phyloP scores from a whole-genome alignment of 30 jellyfish, hydroid and myxozoan genomes.

The Calvadosia cruxmelitensis region DNA sequence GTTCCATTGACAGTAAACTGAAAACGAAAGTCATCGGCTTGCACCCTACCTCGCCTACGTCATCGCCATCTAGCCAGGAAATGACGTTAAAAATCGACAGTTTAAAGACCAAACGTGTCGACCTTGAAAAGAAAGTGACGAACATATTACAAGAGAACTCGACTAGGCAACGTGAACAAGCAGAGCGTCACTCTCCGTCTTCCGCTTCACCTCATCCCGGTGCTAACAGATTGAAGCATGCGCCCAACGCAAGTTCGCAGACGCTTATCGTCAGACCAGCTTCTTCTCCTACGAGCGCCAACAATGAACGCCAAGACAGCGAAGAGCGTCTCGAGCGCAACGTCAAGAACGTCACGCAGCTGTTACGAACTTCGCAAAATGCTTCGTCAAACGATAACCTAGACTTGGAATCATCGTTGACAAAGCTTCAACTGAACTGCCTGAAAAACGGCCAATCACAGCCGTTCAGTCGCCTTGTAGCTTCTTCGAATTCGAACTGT shows the following conservation, averaged over 20 bases:
- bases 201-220: too few species aligned
- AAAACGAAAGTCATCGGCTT: conserved; percentile 69
- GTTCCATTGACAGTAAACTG: conserved; percentile 39
- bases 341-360: conserved; percentile 73
- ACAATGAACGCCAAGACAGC: neutral
- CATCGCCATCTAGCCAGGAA: conserved; percentile 51
- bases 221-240: neutral
- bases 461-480: neutral
- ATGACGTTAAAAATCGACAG: conserved; percentile 73
- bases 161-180: neutral
- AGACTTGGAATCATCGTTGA: neutral
- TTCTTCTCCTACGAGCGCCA: neutral
- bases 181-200: neutral
- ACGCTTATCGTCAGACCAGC: neutral
- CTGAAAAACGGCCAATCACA: neutral
- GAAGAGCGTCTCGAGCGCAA: conserved; percentile 57
- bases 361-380: conserved; percentile 37
- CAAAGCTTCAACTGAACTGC: neutral
- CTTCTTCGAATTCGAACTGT: neutral
- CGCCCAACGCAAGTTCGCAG: neutral
- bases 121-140: conserved; percentile 64
- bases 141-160: conserved; percentile 42
- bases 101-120: conserved; percentile 66
- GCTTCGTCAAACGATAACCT: neutral
- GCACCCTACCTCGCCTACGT: conserved; percentile 19